These are phyloP conservation scores for Picus viridis DNA, from an alignment of 2,797 vertebrate genomes.

Conservation along the genomic window DNA sequence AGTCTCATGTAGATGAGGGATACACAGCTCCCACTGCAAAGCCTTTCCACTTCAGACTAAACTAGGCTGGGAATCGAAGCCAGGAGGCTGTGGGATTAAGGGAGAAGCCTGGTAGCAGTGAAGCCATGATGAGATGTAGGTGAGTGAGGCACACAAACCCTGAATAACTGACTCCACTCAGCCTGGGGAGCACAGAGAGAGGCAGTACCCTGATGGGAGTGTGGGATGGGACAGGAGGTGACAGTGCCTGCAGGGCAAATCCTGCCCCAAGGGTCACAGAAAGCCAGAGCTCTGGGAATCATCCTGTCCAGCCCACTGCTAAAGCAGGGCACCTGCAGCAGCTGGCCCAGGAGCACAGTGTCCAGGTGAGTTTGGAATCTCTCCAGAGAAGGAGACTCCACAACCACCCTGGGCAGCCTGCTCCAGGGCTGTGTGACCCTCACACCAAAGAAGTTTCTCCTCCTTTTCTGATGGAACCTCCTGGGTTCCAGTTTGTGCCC, in stretches of 20 bases:
- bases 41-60: background rate
- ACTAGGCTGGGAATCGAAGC: background rate
- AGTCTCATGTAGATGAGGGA: background rate
- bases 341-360: too few relatives aligned
- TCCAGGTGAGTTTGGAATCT: too few relatives aligned
- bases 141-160: background rate
- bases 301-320: too few relatives aligned
- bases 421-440: too few relatives aligned
- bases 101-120: background rate
- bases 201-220: accelerated
- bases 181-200: background rate
- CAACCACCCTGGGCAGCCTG: too few relatives aligned
- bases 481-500: too few relatives aligned
- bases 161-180: background rate
- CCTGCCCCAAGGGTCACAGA: background rate
- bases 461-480: too few relatives aligned
- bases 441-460: too few relatives aligned
- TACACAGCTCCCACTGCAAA: background rate
- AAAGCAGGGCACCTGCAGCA: too few relatives aligned
- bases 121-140: background rate
- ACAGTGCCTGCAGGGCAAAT: background rate
- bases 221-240: background rate
- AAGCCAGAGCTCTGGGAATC: too few relatives aligned
- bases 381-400: too few relatives aligned
- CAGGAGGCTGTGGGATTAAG: background rate